Base-by-base conservation (phyloP, 2,113 vertebrate species). In the Rhabdomys dilectus region DNA sequence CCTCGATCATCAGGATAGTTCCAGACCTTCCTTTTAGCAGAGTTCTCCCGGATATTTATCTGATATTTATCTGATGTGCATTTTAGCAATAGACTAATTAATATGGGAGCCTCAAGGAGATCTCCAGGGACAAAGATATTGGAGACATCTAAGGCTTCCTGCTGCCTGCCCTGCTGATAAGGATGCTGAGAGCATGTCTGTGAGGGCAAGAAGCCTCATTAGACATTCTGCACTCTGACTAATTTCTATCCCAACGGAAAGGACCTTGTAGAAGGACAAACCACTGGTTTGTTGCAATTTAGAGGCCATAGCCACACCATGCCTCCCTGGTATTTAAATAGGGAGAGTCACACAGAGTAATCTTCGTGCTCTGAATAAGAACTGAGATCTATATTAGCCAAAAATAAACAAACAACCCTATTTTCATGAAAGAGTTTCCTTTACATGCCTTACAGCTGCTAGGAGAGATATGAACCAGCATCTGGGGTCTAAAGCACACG, bases 241-340 rank as follows among this genome's bases (percentile, higher is more conserved):
- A 92, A 94, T 96, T 96, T 94, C 92, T 51, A 90, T 96, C 93
- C 90, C 85, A 39, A 94, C 15, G 51, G 31, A 82, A 76, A 60
- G 31, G 93, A 94, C 84, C 94, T 97, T 97, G 95, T 64, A 84
- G 95, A 96, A 95, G 93, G 94, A 97, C 93, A 95, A 88, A 93
- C 80, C 53, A 68, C 87, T n/a, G 78, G 70, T 80, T 90, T 68
- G 36, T 42, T 84, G 73, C 84, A 90, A 85, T 93, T 96, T 95
- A 85, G 95, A 93, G 82, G 60, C 82, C 56, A 92, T 39, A 80
- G 85, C 3, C 34, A 72, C 68, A 96, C 93, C 93, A 97, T 97
- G 73, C 92, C 70, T 82, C 42, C 68, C 36, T 95, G 48, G 87
- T 68, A 85, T 97, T 96, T 91, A 96, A 92, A 96, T 97, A 78